These are phyloP conservation scores for Epizoanthus fatuus DNA, from an alignment of 92 coral and sea anemone genomes.

Conservation along the genomic window DNA sequence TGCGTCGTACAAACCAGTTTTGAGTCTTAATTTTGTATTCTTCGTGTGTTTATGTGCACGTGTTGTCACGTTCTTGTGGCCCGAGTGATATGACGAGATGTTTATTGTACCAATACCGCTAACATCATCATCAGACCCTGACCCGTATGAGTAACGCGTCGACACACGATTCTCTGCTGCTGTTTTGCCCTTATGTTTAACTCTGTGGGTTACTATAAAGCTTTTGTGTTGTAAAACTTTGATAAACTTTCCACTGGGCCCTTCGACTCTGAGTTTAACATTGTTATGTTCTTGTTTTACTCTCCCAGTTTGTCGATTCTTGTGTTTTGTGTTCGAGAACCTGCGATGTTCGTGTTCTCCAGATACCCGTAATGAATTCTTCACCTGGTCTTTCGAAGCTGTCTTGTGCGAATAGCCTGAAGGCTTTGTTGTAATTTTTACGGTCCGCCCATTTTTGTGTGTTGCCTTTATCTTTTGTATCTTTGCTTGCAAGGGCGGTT, in stretches of 20 bases:
- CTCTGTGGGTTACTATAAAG: not conserved
- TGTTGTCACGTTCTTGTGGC: not conserved
- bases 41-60: not conserved
- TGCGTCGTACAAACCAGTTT: not conserved
- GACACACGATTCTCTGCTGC: too few relatives aligned
- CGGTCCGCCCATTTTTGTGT: not conserved
- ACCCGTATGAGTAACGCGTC: not conserved
- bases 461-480: not conserved
- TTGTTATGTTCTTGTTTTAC: not conserved
- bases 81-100: not conserved
- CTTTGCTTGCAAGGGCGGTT: not conserved
- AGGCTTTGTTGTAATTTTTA: not conserved
- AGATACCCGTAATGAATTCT: not conserved
- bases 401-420: not conserved
- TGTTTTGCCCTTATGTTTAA: not conserved
- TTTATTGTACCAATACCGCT: not conserved
- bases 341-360: not conserved
- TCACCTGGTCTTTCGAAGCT: not conserved
- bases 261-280: not conserved
- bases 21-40: not conserved
- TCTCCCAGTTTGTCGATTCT: not conserved
- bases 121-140: not conserved
- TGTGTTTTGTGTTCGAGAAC: not conserved
- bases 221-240: not conserved
- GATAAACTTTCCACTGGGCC: not conserved